Percentiles rank a stretch among this genome's conserved stretches.
Conservation (phyloP, 2,113 vertebrate genomes). For the Pavo muticus region DNA sequence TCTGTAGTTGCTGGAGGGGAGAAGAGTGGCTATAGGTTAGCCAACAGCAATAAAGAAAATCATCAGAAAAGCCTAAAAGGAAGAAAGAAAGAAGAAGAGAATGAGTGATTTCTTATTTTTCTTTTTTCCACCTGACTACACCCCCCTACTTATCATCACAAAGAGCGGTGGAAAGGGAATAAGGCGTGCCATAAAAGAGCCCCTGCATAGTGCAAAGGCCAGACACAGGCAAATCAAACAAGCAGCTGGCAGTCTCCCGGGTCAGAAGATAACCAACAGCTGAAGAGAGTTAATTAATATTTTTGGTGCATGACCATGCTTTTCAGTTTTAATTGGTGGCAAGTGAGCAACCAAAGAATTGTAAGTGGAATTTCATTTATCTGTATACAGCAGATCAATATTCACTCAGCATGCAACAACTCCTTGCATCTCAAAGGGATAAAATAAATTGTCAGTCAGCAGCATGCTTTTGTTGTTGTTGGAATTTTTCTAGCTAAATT, state of each 20-base stretch:
- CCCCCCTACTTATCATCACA: accelerated
- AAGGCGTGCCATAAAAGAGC: neutral
- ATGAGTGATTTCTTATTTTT: neutral
- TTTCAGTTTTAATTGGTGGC: constrained; percentile 73
- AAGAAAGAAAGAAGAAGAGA: neutral
- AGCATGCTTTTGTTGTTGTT: constrained; percentile 64
- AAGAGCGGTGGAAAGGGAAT: neutral
- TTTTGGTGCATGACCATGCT: constrained; percentile 15
- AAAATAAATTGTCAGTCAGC: constrained; percentile 77
- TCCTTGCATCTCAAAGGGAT: constrained; percentile 66
- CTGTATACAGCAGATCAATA: constrained; percentile 76
- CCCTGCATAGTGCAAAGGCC: neutral
- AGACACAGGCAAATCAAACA: neutral
- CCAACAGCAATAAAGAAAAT: neutral
- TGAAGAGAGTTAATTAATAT: constrained; percentile 38
- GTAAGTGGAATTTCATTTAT: constrained; percentile 76
- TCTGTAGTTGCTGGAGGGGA: neutral
- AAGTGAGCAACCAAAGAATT: constrained; percentile 70
- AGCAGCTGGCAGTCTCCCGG: neutral
- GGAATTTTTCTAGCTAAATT: constrained; percentile 68
- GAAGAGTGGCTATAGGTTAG: neutral
- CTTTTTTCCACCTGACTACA: neutral
- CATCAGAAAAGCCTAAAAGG: neutral
- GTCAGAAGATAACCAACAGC: neutral
- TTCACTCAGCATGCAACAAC: constrained; percentile 69